A percentile compares a stretch with the other conserved stretches of the same genome.
These are phyloP conservation scores for Poeciliopsis turrubarensis DNA, from an alignment of 2,113 vertebrate genomes.

Conservation along the genomic window DNA sequence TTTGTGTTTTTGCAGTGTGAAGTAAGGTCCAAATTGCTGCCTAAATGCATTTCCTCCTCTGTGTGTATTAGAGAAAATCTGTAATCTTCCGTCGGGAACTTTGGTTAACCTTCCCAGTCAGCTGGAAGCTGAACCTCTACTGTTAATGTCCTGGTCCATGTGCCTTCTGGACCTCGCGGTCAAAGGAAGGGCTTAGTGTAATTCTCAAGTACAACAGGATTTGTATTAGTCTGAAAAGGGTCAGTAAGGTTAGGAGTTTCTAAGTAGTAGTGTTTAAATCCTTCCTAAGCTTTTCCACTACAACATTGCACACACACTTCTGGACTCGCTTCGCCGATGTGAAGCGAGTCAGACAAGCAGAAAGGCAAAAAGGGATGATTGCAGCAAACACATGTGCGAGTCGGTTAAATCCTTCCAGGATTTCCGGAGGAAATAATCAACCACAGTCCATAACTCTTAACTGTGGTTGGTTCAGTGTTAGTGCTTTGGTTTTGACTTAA, in stretches of 20 bases:
- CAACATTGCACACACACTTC: slow-evolving; percentile 32
- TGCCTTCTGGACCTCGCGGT: slow-evolving; percentile 58
- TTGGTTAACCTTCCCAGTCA: slow-evolving; percentile 17
- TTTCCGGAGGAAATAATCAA: slow-evolving; percentile 17
- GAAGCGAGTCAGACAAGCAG: slow-evolving; percentile 13
- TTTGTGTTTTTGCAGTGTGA: too few species aligned
- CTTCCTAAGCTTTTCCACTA: slow-evolving; percentile 60
- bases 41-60: neutral
- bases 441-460: neutral
- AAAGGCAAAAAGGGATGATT: slow-evolving; percentile 22
- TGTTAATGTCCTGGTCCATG: slow-evolving; percentile 60
- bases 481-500: slow-evolving; percentile 38
- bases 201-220: slow-evolving; percentile 79
- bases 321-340: slow-evolving; percentile 62
- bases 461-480: slow-evolving; percentile 3
- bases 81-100: neutral
- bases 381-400: neutral
- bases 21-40: neutral
- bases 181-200: slow-evolving; percentile 75
- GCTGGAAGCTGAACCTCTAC: slow-evolving; percentile 35
- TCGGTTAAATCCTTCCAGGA: slow-evolving; percentile 5
- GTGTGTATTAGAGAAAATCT: neutral
- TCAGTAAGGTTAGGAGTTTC: slow-evolving; percentile 73
- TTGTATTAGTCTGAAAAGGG: slow-evolving; percentile 73
- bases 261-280: slow-evolving; percentile 80